phyloP scores from a whole-genome alignment of 2,888 invertebrate genomes.

The Micoletzkya japonica region DNA sequence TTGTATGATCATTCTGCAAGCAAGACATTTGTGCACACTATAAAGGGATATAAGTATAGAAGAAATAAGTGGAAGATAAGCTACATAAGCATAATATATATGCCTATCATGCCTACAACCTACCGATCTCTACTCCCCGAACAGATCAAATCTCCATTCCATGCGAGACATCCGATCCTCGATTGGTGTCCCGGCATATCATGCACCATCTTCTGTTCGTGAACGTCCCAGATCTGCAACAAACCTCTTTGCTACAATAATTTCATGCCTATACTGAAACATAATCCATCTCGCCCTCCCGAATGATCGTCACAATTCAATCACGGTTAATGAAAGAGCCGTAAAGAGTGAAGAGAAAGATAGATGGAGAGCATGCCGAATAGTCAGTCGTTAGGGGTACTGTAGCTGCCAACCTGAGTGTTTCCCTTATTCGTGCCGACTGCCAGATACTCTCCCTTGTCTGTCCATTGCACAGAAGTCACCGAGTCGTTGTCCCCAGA shows the following conservation, averaged over 20 bases:
- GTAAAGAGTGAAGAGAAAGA: too few species aligned
- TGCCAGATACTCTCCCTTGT: conserved; percentile 91
- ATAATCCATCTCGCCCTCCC: too few species aligned
- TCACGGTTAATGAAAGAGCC: too few species aligned
- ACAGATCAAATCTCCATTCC: conserved; percentile 63
- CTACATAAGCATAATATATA: background rate
- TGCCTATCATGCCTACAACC: background rate
- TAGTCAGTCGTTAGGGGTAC: too few species aligned
- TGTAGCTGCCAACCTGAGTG: conserved; percentile 34
- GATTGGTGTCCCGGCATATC: conserved; percentile 53
- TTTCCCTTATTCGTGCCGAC: conserved; percentile 78
- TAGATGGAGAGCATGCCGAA: too few species aligned
- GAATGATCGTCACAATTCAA: background rate
- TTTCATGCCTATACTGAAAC: too few species aligned
- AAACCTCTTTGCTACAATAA: background rate
- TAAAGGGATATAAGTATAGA: background rate
- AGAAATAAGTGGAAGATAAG: background rate
- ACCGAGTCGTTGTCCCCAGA: conserved; percentile 86
- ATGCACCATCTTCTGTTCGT: conserved; percentile 83
- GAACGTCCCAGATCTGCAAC: conserved; percentile 92
- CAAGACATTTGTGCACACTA: background rate
- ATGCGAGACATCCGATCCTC: conserved; percentile 63
- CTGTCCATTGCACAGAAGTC: conserved; percentile 98
- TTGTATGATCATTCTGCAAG: conserved; percentile 77
- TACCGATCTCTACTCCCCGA: conserved; percentile 84